Percentiles rank a stretch among this genome's conserved stretches.
Evolutionary conservation across 2,888 invertebrate genomes (phyloP).

Genomic region (Pseudoips prasinana): DNA sequence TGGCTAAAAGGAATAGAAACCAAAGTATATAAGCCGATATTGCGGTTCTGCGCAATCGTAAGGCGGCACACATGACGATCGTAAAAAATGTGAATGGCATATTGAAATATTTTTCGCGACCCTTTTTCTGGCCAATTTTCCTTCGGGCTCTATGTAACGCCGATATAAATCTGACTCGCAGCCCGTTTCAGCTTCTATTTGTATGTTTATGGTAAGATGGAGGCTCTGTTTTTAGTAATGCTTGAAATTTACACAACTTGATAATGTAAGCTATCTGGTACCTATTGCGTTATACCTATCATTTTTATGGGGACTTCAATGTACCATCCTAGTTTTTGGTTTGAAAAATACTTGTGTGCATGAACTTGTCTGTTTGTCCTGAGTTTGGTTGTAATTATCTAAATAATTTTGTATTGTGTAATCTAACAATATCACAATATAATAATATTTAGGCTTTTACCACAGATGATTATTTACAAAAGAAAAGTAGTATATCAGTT

Average conservation of each 20-base stretch:
- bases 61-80: constrained; percentile 70
- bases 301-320: too few relatives aligned
- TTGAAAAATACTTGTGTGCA: too few relatives aligned
- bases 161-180: constrained; percentile 64
- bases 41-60: constrained; percentile 66
- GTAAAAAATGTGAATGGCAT: constrained; percentile 78
- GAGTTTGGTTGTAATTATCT: too few relatives aligned
- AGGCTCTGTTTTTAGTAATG: constrained; percentile 25
- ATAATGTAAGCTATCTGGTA: too few relatives aligned
- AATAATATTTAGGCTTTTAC: too few relatives aligned
- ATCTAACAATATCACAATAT: too few relatives aligned
- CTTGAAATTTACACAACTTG: neutral
- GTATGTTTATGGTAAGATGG: constrained; percentile 40
- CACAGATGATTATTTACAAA: too few relatives aligned
- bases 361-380: too few relatives aligned
- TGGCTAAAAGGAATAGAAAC: constrained; percentile 50
- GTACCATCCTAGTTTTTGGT: too few relatives aligned
- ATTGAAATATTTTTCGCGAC: constrained; percentile 77
- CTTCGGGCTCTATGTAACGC: constrained; percentile 57
- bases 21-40: constrained; percentile 59
- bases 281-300: too few relatives aligned
- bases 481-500: too few relatives aligned
- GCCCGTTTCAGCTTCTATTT: constrained; percentile 50
- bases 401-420: too few relatives aligned
- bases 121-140: constrained; percentile 68